phyloP scores from a whole-genome alignment of 2,888 invertebrate species.

The Volucella bombylans region DNA sequence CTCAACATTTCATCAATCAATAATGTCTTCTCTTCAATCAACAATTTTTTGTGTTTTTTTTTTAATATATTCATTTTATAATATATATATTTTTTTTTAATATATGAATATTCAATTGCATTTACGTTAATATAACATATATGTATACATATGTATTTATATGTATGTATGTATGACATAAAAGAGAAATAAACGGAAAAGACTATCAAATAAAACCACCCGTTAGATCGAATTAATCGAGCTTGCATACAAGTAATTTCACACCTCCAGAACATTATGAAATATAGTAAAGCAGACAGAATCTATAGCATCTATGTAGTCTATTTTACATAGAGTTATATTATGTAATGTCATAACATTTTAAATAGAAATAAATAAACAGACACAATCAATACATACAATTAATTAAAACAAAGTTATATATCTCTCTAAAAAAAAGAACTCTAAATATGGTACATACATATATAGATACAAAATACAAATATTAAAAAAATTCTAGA shows the following conservation, averaged over 20 bases:
- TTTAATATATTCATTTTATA: no score
- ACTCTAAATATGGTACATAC: not conserved
- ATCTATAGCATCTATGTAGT: constrained; percentile 2
- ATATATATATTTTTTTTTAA: no score
- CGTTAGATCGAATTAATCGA: constrained; percentile 38
- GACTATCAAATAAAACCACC: constrained; percentile 52
- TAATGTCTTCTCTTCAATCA: constrained; percentile 64
- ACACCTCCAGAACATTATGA: constrained; percentile 5
- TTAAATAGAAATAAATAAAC: constrained; percentile 8
- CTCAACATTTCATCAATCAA: constrained; percentile 68
- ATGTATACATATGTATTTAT: not conserved
- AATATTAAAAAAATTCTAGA: no score
- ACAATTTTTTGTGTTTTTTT: constrained; percentile 23
- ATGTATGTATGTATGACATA: not conserved
- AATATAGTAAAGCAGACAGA: constrained; percentile 6
- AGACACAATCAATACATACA: constrained; percentile 54
- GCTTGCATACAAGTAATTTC: constrained; percentile 41
- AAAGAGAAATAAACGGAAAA: constrained; percentile 22
- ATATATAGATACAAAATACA: not conserved
- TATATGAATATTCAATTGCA: no score
- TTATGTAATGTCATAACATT: constrained; percentile 1
- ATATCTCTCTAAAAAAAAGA: constrained; percentile 15
- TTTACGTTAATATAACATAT: not conserved
- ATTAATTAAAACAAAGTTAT: not conserved
- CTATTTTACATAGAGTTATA: constrained; percentile 22